These are phyloP conservation scores for Odontomyia ornata DNA, from an alignment of 2,888 invertebrate species.

Conservation along the genomic window DNA sequence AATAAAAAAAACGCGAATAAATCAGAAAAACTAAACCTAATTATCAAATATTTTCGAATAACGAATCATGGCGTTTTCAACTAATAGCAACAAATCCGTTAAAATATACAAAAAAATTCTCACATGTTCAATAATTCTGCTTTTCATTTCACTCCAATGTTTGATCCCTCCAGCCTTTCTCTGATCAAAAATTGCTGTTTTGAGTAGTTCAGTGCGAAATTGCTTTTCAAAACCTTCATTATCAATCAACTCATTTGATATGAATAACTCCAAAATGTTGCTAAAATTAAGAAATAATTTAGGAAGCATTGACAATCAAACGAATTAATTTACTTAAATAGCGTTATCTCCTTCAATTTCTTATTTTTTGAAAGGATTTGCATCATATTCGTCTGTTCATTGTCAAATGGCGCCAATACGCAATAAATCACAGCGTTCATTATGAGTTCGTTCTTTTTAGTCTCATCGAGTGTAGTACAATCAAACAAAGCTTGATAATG, in stretches of 20 bases:
- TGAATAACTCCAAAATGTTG: slow-evolving; percentile 80
- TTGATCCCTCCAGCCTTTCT: slow-evolving; percentile 80
- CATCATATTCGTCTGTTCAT: slow-evolving; percentile 92
- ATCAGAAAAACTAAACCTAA: no score
- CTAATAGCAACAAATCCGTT: no score
- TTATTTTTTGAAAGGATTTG: slow-evolving; percentile 86
- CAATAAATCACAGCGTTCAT: slow-evolving; percentile 88
- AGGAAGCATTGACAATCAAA: not conserved
- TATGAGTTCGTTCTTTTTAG: slow-evolving; percentile 72
- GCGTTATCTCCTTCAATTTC: slow-evolving; percentile 80
- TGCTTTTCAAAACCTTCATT: slow-evolving; percentile 81
- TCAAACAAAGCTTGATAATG: slow-evolving; percentile 89
- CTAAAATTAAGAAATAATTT: slow-evolving; percentile 38
- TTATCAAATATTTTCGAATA: no score
- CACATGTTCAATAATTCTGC: slow-evolving; percentile 89
- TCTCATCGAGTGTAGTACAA: slow-evolving; percentile 74
- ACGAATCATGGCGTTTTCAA: no score
- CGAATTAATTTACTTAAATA: slow-evolving; percentile 64
- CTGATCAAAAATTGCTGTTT: slow-evolving; percentile 77
- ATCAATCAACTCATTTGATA: slow-evolving; percentile 89
- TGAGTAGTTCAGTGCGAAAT: slow-evolving; percentile 79
- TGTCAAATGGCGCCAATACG: slow-evolving; percentile 88
- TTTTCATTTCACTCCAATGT: slow-evolving; percentile 88
- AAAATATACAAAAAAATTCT: no score
- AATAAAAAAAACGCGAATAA: no score